Conservation (phyloP, 2,797 vertebrate genomes). For the Poeciliopsis infans region DNA sequence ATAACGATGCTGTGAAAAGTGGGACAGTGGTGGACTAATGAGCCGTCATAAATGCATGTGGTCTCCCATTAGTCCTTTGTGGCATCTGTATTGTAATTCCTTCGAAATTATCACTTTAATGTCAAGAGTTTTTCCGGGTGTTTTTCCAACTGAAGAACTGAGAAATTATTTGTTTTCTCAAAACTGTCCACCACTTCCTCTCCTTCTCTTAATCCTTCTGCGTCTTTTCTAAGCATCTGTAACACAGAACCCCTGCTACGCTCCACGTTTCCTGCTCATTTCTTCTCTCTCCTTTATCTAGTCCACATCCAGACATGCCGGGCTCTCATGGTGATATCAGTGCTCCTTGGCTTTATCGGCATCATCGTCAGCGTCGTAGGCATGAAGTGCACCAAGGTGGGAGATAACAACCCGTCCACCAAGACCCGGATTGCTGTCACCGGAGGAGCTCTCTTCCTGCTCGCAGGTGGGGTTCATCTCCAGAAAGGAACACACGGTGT, state of each 20-base stretch:
- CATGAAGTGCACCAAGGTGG: conserved; percentile 98
- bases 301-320: conserved; percentile 95
- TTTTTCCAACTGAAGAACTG: conserved; percentile 31
- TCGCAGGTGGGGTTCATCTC: conserved; percentile 83
- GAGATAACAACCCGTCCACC: conserved; percentile 90
- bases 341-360: conserved; percentile 93
- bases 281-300: conserved; percentile 62
- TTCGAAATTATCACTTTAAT: conserved; percentile 31
- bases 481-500: background rate
- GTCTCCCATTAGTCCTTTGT: conserved; percentile 41
- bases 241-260: conserved; percentile 1
- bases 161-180: conserved; percentile 18
- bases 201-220: background rate
- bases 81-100: conserved; percentile 29
- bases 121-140: conserved; percentile 5
- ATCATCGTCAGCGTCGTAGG: conserved; percentile 94
- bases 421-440: conserved; percentile 91
- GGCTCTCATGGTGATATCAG: conserved; percentile 94
- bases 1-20: conserved; percentile 19
- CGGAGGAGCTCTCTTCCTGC: conserved; percentile 90
- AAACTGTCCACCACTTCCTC: conserved; percentile 13
- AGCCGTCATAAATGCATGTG: conserved; percentile 42
- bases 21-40: conserved; percentile 37
- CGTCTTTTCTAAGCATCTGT: conserved; percentile 4
- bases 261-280: background rate